Evolutionary conservation across 2,797 vertebrate species (phyloP).

Genomic region (Clarias fuscus): DNA sequence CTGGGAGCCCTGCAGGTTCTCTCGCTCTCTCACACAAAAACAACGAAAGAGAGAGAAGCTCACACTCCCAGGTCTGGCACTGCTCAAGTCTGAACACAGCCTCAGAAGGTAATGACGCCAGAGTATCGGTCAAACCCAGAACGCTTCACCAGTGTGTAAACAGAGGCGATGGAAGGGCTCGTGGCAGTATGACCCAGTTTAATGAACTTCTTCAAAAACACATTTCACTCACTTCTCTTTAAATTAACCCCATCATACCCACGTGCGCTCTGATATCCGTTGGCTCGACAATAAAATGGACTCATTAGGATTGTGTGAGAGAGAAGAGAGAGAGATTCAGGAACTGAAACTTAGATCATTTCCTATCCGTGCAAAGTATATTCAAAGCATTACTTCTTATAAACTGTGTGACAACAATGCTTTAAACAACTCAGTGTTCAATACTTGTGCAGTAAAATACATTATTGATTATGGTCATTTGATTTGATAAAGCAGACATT

Average conservation of each 20-base stretch:
- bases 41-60: background rate
- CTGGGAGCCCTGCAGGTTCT: conserved; percentile 12
- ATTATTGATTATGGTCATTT: background rate
- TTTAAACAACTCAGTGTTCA: background rate
- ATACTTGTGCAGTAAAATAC: background rate
- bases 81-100: conserved; percentile 47
- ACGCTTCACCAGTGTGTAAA: conserved; percentile 41
- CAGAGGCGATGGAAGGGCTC: conserved; percentile 43
- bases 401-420: background rate
- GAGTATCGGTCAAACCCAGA: conserved; percentile 42
- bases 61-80: conserved; percentile 24
- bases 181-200: conserved; percentile 19
- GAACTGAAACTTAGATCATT: conserved; percentile 22
- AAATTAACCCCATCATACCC: background rate
- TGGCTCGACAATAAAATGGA: background rate
- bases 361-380: background rate
- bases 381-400: background rate
- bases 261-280: background rate
- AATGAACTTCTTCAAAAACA: background rate
- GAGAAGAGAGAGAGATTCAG: conserved; percentile 5
- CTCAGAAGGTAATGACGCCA: conserved; percentile 39
- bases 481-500: background rate
- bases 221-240: too few species aligned
- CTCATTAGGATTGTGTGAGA: background rate
- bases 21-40: background rate